A percentile compares a stretch with the other conserved stretches of the same genome.
Evolutionary conservation across 2,113 vertebrate genomes (phyloP).

Genomic region (Sander vitreus): DNA sequence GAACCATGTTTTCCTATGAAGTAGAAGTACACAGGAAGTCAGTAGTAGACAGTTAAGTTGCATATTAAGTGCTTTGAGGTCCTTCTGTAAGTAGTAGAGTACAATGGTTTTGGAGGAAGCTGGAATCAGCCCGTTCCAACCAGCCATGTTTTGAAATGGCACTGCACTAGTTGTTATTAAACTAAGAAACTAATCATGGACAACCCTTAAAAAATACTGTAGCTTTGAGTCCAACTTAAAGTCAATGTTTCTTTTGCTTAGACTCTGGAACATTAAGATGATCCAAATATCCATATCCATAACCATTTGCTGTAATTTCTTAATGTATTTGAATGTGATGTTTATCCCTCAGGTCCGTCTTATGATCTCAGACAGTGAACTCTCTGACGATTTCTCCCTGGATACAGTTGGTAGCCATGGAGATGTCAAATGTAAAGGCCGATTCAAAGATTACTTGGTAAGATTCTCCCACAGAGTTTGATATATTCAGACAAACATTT

Average conservation of each 20-base stretch:
- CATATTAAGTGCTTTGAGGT: no score
- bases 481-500: neutral
- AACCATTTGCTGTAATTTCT: neutral
- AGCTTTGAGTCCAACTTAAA: neutral
- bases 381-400: slow-evolving; percentile 95
- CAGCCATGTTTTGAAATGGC: no score
- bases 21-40: no score
- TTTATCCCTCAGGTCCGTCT: slow-evolving; percentile 90
- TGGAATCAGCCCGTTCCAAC: no score
- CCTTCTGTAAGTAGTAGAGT: no score
- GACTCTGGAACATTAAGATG: neutral
- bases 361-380: slow-evolving; percentile 95
- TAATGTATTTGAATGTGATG: neutral
- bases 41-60: no score
- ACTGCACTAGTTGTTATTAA: neutral
- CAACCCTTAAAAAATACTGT: neutral
- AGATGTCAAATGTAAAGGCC: slow-evolving; percentile 94
- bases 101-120: no score
- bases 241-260: neutral
- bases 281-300: neutral
- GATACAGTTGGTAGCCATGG: slow-evolving; percentile 98
- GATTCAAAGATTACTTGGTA: slow-evolving; percentile 92
- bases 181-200: neutral
- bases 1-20: no score
- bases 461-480: slow-evolving; percentile 41